Evolutionary conservation across 2,888 invertebrate species (phyloP), one percentile per base, ranked within the genome.

Genomic region (Harpalus rubripes): DNA sequence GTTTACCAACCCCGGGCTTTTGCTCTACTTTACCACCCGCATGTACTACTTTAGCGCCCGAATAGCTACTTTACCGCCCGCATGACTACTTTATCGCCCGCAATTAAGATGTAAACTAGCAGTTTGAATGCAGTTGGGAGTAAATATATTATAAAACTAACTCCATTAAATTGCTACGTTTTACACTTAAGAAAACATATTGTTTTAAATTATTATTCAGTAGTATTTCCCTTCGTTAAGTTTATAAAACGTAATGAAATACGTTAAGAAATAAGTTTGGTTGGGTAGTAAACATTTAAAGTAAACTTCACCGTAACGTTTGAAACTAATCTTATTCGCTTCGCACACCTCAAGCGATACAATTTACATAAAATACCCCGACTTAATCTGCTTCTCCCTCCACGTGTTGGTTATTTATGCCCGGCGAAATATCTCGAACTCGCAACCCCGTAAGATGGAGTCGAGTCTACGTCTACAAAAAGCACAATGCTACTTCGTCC

Each of bases 371-470:
- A 81, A 81, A 58, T 81, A 68, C 72, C 58, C 26, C 56, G 72
- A 72, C 56, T 68, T 81, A 80, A 80, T 81, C 81, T 56, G 39
- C 26, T n/a, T 68, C 72, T 16, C 58, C 68, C 58, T 56, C 58
- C 58, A 72, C 56, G 80, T 59, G 81, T 56, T 81, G 72, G 81
- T 68, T 81, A 81, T 81, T 81, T 81, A 81, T 81, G 58, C 72
- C 22, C 16, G 15, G 44, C 22, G 65, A 81, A 68, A 81, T 72
- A 81, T 56, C 81, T 56, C 10, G 18, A 58, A 72, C 68, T 39
- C n/a, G 22, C 68, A 84, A 61, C 65, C 84, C 84, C 76, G 78
- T 78, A 78, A 78, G 72, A 74, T 41, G 15, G 32, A 83, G 83
- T 76, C 83, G 83, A 59, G 39, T 80, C 22, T 65, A n/a, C 65